Evolutionary conservation across 1,140 invertebrate species (phyloP), one percentile per base, ranked within the genome.

Genomic region (Drosophila arawakana): DNA sequence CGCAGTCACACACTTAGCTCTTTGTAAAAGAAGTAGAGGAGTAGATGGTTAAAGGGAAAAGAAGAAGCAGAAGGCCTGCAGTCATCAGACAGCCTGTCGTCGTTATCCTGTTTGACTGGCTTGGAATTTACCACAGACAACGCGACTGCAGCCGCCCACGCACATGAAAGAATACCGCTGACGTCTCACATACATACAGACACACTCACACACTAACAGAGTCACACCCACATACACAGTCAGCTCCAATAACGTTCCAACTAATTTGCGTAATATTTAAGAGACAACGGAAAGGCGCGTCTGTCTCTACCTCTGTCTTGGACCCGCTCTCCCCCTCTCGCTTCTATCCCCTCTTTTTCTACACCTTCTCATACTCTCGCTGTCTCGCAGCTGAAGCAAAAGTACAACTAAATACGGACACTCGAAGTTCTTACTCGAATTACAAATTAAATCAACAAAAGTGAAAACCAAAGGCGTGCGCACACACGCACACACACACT

Each of bases 391-490:
- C 21, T 46, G 46, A 47, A 49, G 50, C 55, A 59, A 4, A 11
- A 43, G 34, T 43, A 13, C 58, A 44, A 44, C 11, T 41, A 35
- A 44, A 37, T 73, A 78, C 75, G 73, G 69, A 70, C 80, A 88
- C 84, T 88, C 88, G 83, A 89, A 79, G 76, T 80, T 73, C 57
- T 73, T 76, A 73, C 83, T 88, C 83, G 72, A 89, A 89, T 88
- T 88, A 88, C 83, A 88, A 88, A 89, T 88, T 88, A 89, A 88
- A 89, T 88, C 83, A 84, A 88, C 83, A 82, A 70, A 68, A 80
- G 73, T 70, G 67, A 80, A 66, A 78, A 76, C 62, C 70, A 76
- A 66, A 78, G 63, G 77, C 63, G 63, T 72, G 54, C 70, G 59
- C 65, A 50, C 58, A 55, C 66, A 39, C 55, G 41, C 71, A 3